Conservation (phyloP, 1,140 invertebrate species). For the Hestina assimilis region DNA sequence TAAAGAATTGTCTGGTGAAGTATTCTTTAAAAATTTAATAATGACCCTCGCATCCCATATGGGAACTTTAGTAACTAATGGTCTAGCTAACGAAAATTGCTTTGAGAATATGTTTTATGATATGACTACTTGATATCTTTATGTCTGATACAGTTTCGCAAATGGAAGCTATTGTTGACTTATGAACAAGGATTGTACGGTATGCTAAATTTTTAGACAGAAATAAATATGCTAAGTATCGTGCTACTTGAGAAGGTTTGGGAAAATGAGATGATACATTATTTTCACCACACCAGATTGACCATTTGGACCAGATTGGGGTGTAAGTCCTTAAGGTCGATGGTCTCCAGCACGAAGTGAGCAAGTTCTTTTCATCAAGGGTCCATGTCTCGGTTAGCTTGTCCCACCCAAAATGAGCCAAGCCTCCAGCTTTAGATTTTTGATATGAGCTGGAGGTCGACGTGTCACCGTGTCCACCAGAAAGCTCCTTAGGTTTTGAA, state of each 20-base stretch:
- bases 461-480: conserved; percentile 37
- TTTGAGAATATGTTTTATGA: conserved; percentile 37
- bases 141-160: conserved; percentile 32
- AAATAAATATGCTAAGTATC: conserved; percentile 19
- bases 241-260: conserved; percentile 11
- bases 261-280: conserved; percentile 27
- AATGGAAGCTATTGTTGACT: conserved; percentile 42
- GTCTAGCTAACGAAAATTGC: conserved; percentile 26
- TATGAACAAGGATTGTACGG: conserved; percentile 47
- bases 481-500: conserved; percentile 27
- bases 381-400: conserved; percentile 27
- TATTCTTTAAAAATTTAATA: conserved; percentile 29
- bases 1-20: conserved; percentile 4
- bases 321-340: conserved; percentile 39
- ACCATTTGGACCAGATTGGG: conserved; percentile 36
- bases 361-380: conserved; percentile 27
- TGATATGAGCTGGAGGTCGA: too few species aligned
- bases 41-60: conserved; percentile 31
- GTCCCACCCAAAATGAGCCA: conserved; percentile 44
- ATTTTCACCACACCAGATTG: conserved; percentile 30
- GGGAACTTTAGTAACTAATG: background rate
- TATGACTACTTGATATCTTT: conserved; percentile 19
- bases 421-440: too few species aligned
- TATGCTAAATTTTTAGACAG: conserved; percentile 16
- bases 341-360: conserved; percentile 34